A percentile compares a stretch with the other conserved stretches of the same genome.
phyloP scores from a whole-genome alignment of 37 sponge, comb jelly and placozoan genomes.

The Cliona cf. orientalis region DNA sequence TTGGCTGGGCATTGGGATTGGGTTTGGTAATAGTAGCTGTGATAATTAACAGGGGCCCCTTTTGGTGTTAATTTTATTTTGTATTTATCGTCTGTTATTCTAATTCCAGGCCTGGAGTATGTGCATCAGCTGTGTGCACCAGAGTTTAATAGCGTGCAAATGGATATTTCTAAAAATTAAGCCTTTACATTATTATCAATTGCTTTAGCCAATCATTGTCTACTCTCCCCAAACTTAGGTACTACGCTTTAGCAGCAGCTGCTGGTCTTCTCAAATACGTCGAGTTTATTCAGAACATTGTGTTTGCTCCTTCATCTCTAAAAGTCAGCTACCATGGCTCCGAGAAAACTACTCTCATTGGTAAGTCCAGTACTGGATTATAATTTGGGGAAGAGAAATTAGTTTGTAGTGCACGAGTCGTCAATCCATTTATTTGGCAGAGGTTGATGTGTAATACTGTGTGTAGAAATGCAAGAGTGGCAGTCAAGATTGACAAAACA shows the following conservation, averaged over 20 bases:
- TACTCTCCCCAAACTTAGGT: slow-evolving; percentile 47
- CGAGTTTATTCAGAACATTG: slow-evolving; percentile 95
- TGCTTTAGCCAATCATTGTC: background rate
- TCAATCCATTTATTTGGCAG: background rate
- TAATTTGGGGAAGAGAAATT: background rate
- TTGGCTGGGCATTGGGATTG: background rate
- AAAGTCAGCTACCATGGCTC: slow-evolving; percentile 80
- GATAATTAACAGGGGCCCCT: too few relatives aligned
- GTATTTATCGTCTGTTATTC: too few relatives aligned
- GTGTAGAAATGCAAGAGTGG: too few relatives aligned
- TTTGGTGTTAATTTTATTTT: too few relatives aligned
- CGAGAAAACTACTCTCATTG: slow-evolving; percentile 91
- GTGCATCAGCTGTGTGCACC: slow-evolving; percentile 88
- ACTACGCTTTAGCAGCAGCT: slow-evolving; percentile 93
- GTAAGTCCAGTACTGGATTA: slow-evolving; percentile 26
- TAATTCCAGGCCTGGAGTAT: slow-evolving; percentile 82
- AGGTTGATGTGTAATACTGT: background rate
- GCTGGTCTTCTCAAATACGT: slow-evolving; percentile 95
- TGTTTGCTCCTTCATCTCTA: slow-evolving; percentile 87
- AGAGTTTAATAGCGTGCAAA: slow-evolving; percentile 83
- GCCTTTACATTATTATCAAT: background rate
- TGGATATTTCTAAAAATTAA: slow-evolving; percentile 83
- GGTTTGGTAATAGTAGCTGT: background rate
- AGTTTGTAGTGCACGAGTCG: background rate
- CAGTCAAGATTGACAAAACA: too few relatives aligned